These are phyloP conservation scores for Esox masquinongy DNA, from an alignment of 2,797 vertebrate species.

Conservation along the genomic window DNA sequence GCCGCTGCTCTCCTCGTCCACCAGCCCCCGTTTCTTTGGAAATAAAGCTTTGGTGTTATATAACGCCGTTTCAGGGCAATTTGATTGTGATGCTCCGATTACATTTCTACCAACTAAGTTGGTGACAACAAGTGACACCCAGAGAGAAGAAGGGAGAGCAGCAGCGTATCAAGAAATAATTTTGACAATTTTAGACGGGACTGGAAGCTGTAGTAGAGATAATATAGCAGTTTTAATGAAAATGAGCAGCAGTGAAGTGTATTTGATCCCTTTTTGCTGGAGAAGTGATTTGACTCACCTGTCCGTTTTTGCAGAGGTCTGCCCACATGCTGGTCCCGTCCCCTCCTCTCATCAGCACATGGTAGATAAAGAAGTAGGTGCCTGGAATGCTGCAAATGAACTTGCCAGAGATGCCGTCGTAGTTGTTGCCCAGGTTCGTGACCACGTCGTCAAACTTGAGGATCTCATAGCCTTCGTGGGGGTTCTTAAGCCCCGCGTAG, in stretches of 20 bases:
- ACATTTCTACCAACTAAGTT: conserved; percentile 6
- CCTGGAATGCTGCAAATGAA: conserved; percentile 96
- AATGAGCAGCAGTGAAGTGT: background rate
- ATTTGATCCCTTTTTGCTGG: background rate
- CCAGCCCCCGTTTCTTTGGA: conserved; percentile 28
- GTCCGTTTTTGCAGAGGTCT: conserved; percentile 97
- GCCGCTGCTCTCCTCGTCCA: conserved; percentile 44
- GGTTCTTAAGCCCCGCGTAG: conserved; percentile 96
- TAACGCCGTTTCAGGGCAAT: conserved; percentile 9
- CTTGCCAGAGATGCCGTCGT: conserved; percentile 92
- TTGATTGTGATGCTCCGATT: background rate
- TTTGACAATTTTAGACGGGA: background rate
- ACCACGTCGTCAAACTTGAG: conserved; percentile 99
- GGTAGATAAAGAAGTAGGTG: conserved; percentile 99
- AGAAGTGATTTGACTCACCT: conserved; percentile 73
- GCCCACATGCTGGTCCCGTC: conserved; percentile 99
- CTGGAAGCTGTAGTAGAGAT: background rate
- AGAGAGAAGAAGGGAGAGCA: conserved; percentile 1
- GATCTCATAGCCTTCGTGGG: conserved; percentile 97
- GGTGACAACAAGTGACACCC: conserved; percentile 23
- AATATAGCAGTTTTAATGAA: background rate
- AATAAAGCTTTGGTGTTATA: conserved; percentile 1
- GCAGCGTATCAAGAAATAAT: background rate
- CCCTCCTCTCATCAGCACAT: conserved; percentile 97
- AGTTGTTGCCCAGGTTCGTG: conserved; percentile 97